These are phyloP conservation scores for Trypoxylon attenuatum DNA, from an alignment of 2,888 invertebrate genomes.

Conservation along the genomic window DNA sequence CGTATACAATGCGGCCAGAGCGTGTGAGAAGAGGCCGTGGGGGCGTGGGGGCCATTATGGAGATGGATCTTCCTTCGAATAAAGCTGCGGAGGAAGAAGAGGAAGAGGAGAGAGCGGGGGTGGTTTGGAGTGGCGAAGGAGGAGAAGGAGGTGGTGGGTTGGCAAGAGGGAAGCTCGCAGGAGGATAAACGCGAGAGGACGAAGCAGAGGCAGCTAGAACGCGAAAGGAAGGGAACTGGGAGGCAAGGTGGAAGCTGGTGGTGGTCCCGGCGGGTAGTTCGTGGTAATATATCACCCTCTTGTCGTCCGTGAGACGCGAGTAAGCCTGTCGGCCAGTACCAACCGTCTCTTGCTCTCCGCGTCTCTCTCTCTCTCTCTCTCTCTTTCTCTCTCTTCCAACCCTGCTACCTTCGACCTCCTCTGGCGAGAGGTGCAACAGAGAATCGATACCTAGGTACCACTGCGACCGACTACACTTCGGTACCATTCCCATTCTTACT, in stretches of 20 bases:
- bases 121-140: constrained; percentile 38
- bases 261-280: constrained; percentile 59
- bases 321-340: constrained; percentile 69
- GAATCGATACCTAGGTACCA: constrained; percentile 64
- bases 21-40: constrained; percentile 63
- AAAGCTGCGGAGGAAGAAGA: constrained; percentile 60
- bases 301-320: constrained; percentile 71
- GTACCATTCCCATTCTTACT: too few relatives aligned
- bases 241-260: constrained; percentile 35
- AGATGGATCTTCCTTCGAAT: constrained; percentile 72
- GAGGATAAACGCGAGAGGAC: constrained; percentile 26
- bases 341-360: constrained; percentile 51
- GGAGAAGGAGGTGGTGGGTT: constrained; percentile 26
- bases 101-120: constrained; percentile 15
- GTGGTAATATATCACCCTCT: constrained; percentile 73
- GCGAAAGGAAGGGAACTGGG: constrained; percentile 16
- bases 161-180: constrained; percentile 13
- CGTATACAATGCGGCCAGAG: constrained; percentile 54
- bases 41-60: constrained; percentile 69
- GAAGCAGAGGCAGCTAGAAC: constrained; percentile 10
- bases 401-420: constrained; percentile 27
- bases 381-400: constrained; percentile 7
- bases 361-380: constrained; percentile 2
- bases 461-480: too few relatives aligned
- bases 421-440: constrained; percentile 55